A percentile compares a stretch with the other conserved stretches of the same genome.
Conservation (phyloP, 2,113 vertebrate genomes). For the Tachysurus fulvidraco region DNA sequence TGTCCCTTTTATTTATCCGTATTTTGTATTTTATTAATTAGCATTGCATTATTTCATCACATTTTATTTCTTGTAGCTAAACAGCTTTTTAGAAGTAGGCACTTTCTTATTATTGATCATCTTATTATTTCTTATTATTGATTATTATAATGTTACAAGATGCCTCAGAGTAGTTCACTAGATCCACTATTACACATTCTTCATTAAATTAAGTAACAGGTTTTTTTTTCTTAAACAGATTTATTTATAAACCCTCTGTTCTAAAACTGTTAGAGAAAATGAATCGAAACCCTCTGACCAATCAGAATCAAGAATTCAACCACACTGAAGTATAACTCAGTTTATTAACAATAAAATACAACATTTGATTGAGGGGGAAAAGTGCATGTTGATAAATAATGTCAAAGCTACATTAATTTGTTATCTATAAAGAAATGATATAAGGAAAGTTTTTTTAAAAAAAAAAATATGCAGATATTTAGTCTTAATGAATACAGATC, state of each 20-base stretch:
- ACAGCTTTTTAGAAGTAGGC: background rate
- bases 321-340: background rate
- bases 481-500: background rate
- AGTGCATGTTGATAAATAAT: conserved; percentile 12
- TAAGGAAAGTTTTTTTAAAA: background rate
- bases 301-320: background rate
- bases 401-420: background rate
- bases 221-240: background rate
- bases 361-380: background rate
- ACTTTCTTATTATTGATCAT: too few species aligned
- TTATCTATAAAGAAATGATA: too few species aligned
- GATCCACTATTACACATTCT: background rate
- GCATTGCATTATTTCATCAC: background rate
- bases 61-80: background rate
- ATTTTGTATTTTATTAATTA: background rate
- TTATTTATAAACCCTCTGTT: background rate
- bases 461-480: too few species aligned
- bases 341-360: conserved; percentile 50
- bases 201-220: background rate
- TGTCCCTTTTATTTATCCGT: background rate
- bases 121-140: too few species aligned
- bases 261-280: background rate
- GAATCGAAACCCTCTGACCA: background rate
- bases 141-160: background rate
- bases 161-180: background rate